Conservation (phyloP, 1,140 invertebrate species). For the Drosophila kepulauana region DNA sequence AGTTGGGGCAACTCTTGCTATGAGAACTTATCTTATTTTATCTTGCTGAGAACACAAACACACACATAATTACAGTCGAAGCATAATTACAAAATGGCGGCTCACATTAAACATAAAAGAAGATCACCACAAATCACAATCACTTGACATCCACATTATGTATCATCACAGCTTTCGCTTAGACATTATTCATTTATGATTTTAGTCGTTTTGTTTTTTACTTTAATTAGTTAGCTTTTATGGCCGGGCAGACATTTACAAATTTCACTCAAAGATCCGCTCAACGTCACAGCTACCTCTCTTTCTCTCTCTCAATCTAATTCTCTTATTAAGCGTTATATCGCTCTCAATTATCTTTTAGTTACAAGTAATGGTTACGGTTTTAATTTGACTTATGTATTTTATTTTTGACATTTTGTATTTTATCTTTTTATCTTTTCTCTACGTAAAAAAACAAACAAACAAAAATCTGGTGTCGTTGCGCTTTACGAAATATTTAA, state of each 20-base stretch:
- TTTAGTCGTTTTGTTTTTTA: slow-evolving; percentile 41
- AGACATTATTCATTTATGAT: slow-evolving; percentile 48
- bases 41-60: slow-evolving; percentile 15
- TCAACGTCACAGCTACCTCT: slow-evolving; percentile 40
- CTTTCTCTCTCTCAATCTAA: slow-evolving; percentile 50
- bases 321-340: slow-evolving; percentile 38
- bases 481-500: slow-evolving; percentile 65
- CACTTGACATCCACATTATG: slow-evolving; percentile 27
- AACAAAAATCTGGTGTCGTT: slow-evolving; percentile 74
- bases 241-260: slow-evolving; percentile 61
- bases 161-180: slow-evolving; percentile 73
- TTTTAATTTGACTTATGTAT: slow-evolving; percentile 66
- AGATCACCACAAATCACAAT: slow-evolving; percentile 27
- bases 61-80: slow-evolving; percentile 48
- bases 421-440: slow-evolving; percentile 74
- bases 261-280: slow-evolving; percentile 36
- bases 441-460: slow-evolving; percentile 56
- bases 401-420: slow-evolving; percentile 81
- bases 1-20: slow-evolving; percentile 68
- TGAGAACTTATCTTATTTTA: slow-evolving; percentile 68
- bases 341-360: slow-evolving; percentile 58
- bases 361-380: slow-evolving; percentile 71
- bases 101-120: slow-evolving; percentile 18
- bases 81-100: slow-evolving; percentile 16
- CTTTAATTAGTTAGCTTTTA: slow-evolving; percentile 55